Percentiles rank a stretch among this genome's conserved stretches.
phyloP scores from a whole-genome alignment of 2,113 vertebrate genomes.

The Phaethornis superciliosus region DNA sequence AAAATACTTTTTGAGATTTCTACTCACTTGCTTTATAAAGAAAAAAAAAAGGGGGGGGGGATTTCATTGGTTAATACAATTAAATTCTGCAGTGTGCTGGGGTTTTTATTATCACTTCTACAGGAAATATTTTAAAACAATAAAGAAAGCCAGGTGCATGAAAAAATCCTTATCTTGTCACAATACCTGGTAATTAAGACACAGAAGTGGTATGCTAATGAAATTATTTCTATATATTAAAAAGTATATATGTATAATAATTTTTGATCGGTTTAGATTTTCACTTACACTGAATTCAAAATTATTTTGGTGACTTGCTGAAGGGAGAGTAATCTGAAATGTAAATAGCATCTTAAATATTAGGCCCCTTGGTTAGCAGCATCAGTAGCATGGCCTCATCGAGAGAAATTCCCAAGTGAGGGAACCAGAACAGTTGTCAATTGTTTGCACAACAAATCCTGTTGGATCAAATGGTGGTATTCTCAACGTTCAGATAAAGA shows the following conservation, averaged over 20 bases:
- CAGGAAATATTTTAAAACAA: background rate
- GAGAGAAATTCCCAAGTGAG: conserved; percentile 38
- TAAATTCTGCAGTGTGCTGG: background rate
- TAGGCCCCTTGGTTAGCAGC: background rate
- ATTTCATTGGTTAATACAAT: background rate
- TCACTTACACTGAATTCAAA: background rate
- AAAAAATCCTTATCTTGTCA: background rate
- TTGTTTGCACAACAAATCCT: conserved; percentile 64
- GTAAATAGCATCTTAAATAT: background rate
- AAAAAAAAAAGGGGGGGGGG: background rate
- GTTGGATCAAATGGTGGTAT: conserved; percentile 55
- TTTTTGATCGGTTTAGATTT: background rate
- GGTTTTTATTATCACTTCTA: background rate
- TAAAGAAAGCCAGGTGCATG: background rate
- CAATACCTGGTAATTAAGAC: background rate
- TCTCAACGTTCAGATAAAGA: conserved; percentile 17
- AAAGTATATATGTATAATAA: background rate
- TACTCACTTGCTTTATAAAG: background rate
- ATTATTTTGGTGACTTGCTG: background rate
- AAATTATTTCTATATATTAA: background rate
- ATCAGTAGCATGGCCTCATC: background rate
- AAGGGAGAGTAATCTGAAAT: background rate
- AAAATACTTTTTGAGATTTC: background rate
- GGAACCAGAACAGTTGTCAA: conserved; percentile 64
- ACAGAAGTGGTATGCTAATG: background rate